Evolutionary conservation across 1,140 invertebrate genomes (phyloP), one percentile per base, ranked within the genome.

Genomic region (Rhagoletis zephyria): DNA sequence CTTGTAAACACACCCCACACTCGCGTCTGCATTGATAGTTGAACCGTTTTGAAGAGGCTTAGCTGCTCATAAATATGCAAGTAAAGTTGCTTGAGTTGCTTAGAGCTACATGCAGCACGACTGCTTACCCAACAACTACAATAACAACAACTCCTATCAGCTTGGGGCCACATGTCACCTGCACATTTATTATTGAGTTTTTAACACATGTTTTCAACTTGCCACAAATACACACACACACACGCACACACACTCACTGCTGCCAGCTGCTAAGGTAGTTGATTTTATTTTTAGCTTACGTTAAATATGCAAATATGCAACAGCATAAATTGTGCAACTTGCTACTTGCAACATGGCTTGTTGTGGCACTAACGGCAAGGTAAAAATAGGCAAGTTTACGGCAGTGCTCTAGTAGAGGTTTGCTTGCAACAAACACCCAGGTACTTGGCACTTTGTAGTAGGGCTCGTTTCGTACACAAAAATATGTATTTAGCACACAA

Each of bases 1-100:
- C 30, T 30, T 30, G 30, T 30, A 30, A 1, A 30, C 30, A 30
- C 51, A 5, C 10, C 51, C 2, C 51, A 7, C 51, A 7, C 51
- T 56, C 51, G 5, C 5, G 51, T 10, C 10, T 56, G 10, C 51
- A 56, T 56, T 56, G 51, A 10, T 56, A 56, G 30, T 30, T 30
- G 30, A 30, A 30, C 30, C 30, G 30, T 30, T 30, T 30, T 30
- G 30, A 30, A 30, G 19, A 40, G 10, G 10, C 30, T 30, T 51
- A 45, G 70, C 40, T 45, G 70, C 74, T 81, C 74, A 81, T 56
- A 30, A 81, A 81, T 81, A 81, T 81, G 74, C 74, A 81, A 81
- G 16, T n/a, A 4, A 81, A 81, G 16, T n/a, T 4, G n/a, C 1
- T 19, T 56, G 30, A 30, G 74, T 40, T 67, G 16, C n/a, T 1